A percentile compares a stretch with the other conserved stretches of the same genome.
Evolutionary conservation across 2,888 invertebrate genomes (phyloP).

Genomic region (Acanthoscelides obtectus): DNA sequence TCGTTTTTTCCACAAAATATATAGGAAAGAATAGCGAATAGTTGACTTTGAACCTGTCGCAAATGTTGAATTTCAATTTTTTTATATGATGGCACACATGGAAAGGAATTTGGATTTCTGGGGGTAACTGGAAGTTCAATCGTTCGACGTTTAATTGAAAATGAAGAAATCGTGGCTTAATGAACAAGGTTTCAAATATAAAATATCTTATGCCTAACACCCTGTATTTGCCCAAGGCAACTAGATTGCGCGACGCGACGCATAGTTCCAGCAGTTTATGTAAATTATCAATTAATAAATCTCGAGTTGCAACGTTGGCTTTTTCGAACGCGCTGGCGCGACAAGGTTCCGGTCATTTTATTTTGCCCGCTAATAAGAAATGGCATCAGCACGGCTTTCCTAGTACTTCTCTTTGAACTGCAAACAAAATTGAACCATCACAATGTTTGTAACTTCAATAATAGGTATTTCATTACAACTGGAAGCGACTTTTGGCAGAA

Average conservation of each 20-base stretch:
- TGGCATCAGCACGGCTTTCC: neutral
- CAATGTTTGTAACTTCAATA: no score
- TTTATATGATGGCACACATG: no score
- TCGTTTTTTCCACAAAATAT: no score
- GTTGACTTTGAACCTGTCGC: no score
- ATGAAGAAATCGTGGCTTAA: no score
- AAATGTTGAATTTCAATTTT: no score
- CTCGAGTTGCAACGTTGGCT: neutral
- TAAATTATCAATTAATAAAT: neutral
- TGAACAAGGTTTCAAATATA: neutral
- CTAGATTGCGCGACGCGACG: neutral
- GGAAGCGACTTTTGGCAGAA: no score
- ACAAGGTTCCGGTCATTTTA: neutral
- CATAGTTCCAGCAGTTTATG: neutral
- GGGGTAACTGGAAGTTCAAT: no score
- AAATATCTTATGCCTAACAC: neutral
- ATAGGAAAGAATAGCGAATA: no score
- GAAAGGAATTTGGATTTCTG: no score
- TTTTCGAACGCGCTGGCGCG: neutral
- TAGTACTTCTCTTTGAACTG: neutral
- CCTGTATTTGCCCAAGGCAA: neutral
- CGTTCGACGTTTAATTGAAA: no score
- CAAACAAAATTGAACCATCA: neutral
- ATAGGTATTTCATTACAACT: no score
- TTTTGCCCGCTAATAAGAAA: neutral